Conservation (phyloP, 2,888 invertebrate genomes). For the Chromoteleia sp. region DNA sequence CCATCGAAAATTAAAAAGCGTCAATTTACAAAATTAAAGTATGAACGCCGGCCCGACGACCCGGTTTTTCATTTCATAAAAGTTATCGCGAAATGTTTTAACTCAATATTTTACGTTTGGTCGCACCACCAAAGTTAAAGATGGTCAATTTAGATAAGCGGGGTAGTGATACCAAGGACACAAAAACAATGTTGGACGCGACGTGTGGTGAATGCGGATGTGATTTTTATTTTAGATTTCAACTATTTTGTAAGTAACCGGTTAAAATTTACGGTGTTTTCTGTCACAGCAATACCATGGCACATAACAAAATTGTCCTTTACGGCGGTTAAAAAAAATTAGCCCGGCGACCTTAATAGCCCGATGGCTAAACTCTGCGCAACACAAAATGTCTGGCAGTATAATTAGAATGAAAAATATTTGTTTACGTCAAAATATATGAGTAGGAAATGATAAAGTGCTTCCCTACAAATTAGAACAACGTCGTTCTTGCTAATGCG, state of each 20-base stretch:
- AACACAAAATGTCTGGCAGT: constrained; percentile 33
- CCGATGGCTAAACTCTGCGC: constrained; percentile 31
- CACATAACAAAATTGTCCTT: constrained; percentile 38
- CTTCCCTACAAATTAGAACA: constrained; percentile 8
- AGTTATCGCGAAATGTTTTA: constrained; percentile 39
- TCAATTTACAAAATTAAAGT: constrained; percentile 50
- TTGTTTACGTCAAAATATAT: constrained; percentile 49
- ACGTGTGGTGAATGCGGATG: not conserved
- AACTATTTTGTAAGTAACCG: constrained; percentile 8
- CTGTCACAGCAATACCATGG: constrained; percentile 19
- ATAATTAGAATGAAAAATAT: constrained; percentile 58
- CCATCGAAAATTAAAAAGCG: constrained; percentile 17
- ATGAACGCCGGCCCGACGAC: constrained; percentile 1
- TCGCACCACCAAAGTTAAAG: constrained; percentile 20
- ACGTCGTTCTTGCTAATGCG: constrained; percentile 7
- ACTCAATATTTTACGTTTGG: constrained; percentile 44
- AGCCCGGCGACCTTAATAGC: constrained; percentile 54
- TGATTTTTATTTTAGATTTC: not conserved
- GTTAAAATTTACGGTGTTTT: constrained; percentile 23
- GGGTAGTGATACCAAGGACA: not conserved
- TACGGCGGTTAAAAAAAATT: constrained; percentile 50
- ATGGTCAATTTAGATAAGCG: constrained; percentile 41
- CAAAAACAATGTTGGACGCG: not conserved
- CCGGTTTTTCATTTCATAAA: constrained; percentile 37
- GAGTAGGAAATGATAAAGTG: constrained; percentile 36